Percentiles rank a stretch among this genome's conserved stretches.
phyloP scores from a whole-genome alignment of 2,888 invertebrate genomes.

The Drosophila emarginata region DNA sequence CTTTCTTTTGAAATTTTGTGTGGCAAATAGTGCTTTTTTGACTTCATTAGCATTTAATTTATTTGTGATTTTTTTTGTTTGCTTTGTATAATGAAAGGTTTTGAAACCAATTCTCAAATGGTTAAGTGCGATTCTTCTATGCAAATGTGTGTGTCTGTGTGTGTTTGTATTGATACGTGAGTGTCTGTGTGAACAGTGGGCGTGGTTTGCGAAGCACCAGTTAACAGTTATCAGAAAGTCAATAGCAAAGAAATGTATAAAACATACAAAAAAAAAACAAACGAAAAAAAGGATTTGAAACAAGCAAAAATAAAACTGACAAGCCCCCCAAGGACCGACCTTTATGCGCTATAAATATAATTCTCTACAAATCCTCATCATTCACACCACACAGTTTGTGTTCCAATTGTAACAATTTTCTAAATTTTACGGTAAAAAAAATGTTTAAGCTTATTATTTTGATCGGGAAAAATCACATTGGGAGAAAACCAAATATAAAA shows the following conservation, averaged over 20 bases:
- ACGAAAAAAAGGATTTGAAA: not conserved
- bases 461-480: not conserved
- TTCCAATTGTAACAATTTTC: not conserved
- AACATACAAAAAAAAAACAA: not conserved
- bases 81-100: not conserved
- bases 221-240: not conserved
- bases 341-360: not conserved
- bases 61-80: slow-evolving; percentile 2
- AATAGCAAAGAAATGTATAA: not conserved
- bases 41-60: not conserved
- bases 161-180: not conserved
- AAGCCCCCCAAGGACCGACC: not conserved
- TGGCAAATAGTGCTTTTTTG: not conserved
- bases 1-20: slow-evolving; percentile 28
- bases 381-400: not conserved
- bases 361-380: not conserved
- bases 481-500: not conserved
- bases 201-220: slow-evolving; percentile 4
- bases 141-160: not conserved
- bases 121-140: not conserved
- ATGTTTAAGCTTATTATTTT: not conserved
- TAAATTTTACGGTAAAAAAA: not conserved
- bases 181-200: not conserved
- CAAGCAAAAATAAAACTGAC: not conserved
- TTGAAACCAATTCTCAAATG: slow-evolving; percentile 1